Base-by-base conservation (phyloP, 2,113 vertebrate species). In the Trachemys scripta region DNA sequence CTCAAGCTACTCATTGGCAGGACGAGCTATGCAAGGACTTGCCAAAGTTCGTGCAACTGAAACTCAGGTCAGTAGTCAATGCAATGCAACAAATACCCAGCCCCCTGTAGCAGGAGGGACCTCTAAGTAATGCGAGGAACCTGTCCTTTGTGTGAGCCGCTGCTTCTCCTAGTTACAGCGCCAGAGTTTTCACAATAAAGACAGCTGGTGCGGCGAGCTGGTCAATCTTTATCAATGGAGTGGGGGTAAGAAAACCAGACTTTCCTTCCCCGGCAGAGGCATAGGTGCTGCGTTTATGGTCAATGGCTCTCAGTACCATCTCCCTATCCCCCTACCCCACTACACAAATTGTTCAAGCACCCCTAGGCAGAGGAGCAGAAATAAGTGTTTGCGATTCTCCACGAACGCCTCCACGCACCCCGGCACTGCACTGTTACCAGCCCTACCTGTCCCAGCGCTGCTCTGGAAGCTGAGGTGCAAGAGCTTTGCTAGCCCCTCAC, bases 41-140 rank as follows among this genome's bases (percentile, higher is more conserved):
- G 57, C 27, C 53, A 13, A 29, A 59, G 57, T 29, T 59, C 27
- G 25, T 12, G 57, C 56, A 57, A 57, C n/a, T 50, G 42, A 20
- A 53, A 45, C 7, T 35, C 35, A 8, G 35, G 35, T 6, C 16
- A 65, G 62, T 13, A 14, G 59, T 27, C 25, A 25, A 27, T 27
- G 59, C 62, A 35, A 17, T 6, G 62, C 62, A 35, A n/a, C 62
- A 9, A 19, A n/a, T 9, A 2, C n/a, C 65, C n/a, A 2, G 17
- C 35, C 35, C 8, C 2, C 29, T 22, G 2, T 1, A 8, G 35
- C 27, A 42, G 50, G 7, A 10, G 9, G 14, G n/a, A n/a, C 20
- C n/a, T 19, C 27, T 8, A 35, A 57, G 24, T 35, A 69, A 42
- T 31, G 29, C 16, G 38, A 47, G 35, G 35, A 16, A 20, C 47